Evolutionary conservation across 2,888 invertebrate species (phyloP), one percentile per base, ranked within the genome.

Genomic region (Poecilus cupreus): DNA sequence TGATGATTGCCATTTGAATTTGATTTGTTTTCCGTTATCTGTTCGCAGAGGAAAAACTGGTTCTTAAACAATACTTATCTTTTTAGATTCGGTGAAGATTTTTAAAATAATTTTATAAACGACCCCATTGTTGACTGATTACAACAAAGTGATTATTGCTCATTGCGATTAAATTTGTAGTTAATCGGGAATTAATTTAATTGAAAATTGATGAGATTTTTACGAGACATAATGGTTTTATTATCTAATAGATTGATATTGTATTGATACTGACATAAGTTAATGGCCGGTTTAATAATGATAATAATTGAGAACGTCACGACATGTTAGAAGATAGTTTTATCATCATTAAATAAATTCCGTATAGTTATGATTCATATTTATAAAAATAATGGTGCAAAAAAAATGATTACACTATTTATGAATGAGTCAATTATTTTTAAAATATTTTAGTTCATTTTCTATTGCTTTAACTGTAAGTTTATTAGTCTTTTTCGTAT

Each of bases 221-320:
- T 10, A 60, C 4, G 57, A 60, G 1, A n/a, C 24, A 60, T 11
- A 26, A 54, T 54, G 11, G 20, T 11, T 57, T 57, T 57, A 57
- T 60, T 60, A 60, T 60, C n/a, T 60, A 60, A 60, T 60, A 32
- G 26, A 60, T 60, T 60, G 60, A 26, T 26, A 5, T 60, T 51
- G 6, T 60, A n/a, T 60, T 26, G 22, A n/a, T n/a, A n/a, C 11
- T 54, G 60, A 60, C 60, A 13, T 60, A 60, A 26, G 22, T 24
- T 13, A 60, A 60, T 60, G 13, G 60, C 24, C 13, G n/a, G 22
- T 10, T 22, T n/a, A 57, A 24, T 57, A 57, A 57, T 57, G n/a
- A 57, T n/a, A 1, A 24, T 11, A 11, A 43, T 13, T 5, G 4
- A 32, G 6, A 32, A 10, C 8, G 54, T 26, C 60, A 13, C 60